A percentile compares a stretch with the other conserved stretches of the same genome.
These are phyloP conservation scores for Antechinus flavipes DNA, from an alignment of 2,113 vertebrate genomes.

Conservation along the genomic window DNA sequence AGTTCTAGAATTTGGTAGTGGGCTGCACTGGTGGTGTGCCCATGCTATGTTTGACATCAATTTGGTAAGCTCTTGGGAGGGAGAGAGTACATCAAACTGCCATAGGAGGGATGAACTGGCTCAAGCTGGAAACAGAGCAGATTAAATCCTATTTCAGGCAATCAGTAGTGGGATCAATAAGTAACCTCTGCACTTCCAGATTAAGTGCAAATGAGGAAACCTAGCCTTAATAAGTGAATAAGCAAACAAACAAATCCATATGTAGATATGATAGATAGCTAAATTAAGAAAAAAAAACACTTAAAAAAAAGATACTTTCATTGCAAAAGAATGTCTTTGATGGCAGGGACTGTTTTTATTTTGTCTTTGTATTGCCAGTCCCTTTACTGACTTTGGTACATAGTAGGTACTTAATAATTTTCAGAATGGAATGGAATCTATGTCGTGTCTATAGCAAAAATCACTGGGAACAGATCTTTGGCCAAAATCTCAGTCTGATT, in stretches of 20 bases:
- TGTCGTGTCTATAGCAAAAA: not conserved
- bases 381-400: not conserved
- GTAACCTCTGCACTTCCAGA: not conserved
- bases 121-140: not conserved
- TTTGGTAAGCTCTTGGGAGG: not conserved
- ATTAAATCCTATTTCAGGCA: not conserved
- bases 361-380: not conserved
- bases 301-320: not conserved
- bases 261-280: not conserved
- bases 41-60: not conserved
- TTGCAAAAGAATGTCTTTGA: not conserved
- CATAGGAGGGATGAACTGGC: not conserved
- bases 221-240: not conserved
- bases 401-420: not conserved
- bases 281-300: not conserved
- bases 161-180: not conserved
- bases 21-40: not conserved
- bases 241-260: not conserved
- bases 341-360: not conserved
- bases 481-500: not conserved
- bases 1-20: not conserved
- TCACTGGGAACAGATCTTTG: not conserved
- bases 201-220: not conserved
- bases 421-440: not conserved
- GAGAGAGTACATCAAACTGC: not conserved